Base-by-base conservation (phyloP, 2,888 invertebrate species). In the Norana najaformis region DNA sequence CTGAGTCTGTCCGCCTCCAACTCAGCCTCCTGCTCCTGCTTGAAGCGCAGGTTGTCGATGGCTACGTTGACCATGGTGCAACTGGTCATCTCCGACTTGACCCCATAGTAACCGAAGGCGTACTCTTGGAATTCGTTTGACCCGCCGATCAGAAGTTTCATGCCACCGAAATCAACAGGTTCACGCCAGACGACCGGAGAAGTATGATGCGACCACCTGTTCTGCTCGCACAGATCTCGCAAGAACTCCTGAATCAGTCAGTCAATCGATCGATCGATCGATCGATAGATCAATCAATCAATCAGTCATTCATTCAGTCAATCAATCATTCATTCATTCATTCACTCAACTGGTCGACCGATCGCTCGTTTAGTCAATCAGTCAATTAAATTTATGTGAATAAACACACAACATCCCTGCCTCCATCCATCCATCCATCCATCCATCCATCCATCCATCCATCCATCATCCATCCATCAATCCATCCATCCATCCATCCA, bases 121-220 rank as follows among this genome's bases (percentile, higher is more conserved):
- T 93, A 93, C 91, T 95, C 95, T 92, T 95, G 91, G 90, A 95
- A 95, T 83, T 95, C 95, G 92, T 94, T 95, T 13, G 94, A 93
- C 30, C 94, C 94, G 39, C 95, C 95, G 85, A 95, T 94, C 13
- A 94, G 92, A n/a, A 94, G 93, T 41, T 95, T 95, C 92, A 95
- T 95, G 23, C 95, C 95, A 39, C 95, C 95, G 34, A 95, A 92
- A 90, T 95, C 95, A 20, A 95, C 93, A 88, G 95, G 92, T 91
- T 95, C 95, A 88, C 95, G 92, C 95, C 95, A 95, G 14, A 95
- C 93, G 30, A 95, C 91, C 0, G 95, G 95, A 1, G 95, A 95
- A 90, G 92, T 93, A 0, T 90, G 90, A 92, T 94, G 93, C 4
- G 91, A 91, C 95, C 95, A 95, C 23, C 93, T 93, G 90, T 93